Evolutionary conservation across 1,140 invertebrate genomes (phyloP).

Genomic region (Hypothenemus hampei): DNA sequence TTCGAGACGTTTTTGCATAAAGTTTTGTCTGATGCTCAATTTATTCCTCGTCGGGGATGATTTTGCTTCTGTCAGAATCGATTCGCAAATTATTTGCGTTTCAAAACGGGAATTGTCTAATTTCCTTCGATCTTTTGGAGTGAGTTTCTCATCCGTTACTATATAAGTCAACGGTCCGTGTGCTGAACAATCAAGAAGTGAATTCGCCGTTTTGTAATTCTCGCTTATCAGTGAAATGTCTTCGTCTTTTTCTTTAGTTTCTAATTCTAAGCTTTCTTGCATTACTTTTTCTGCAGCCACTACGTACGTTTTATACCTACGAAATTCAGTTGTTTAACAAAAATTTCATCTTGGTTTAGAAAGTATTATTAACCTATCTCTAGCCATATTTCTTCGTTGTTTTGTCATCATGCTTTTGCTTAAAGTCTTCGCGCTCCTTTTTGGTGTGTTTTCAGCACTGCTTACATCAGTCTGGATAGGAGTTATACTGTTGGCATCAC

Average conservation of each 20-base stretch:
- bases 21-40: slow-evolving; percentile 44
- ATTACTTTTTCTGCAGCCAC: slow-evolving; percentile 57
- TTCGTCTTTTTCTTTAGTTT: slow-evolving; percentile 12
- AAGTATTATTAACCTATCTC: slow-evolving; percentile 49
- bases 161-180: slow-evolving; percentile 20
- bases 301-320: slow-evolving; percentile 69
- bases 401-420: slow-evolving; percentile 63
- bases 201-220: slow-evolving; percentile 43
- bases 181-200: background rate
- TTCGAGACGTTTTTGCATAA: slow-evolving; percentile 54
- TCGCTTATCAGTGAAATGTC: background rate
- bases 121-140: slow-evolving; percentile 63
- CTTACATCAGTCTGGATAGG: slow-evolving; percentile 52
- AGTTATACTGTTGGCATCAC: slow-evolving; percentile 46
- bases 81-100: slow-evolving; percentile 56
- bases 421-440: slow-evolving; percentile 49
- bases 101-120: slow-evolving; percentile 64
- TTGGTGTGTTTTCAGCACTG: slow-evolving; percentile 67
- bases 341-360: slow-evolving; percentile 1
- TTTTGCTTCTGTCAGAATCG: slow-evolving; percentile 11
- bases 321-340: background rate
- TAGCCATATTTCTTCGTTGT: slow-evolving; percentile 64
- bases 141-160: slow-evolving; percentile 44
- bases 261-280: slow-evolving; percentile 36
- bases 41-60: slow-evolving; percentile 30